A percentile compares a stretch with the other conserved stretches of the same genome.
phyloP scores from a whole-genome alignment of 2,797 vertebrate species.

The Falco novaeseelandiae region DNA sequence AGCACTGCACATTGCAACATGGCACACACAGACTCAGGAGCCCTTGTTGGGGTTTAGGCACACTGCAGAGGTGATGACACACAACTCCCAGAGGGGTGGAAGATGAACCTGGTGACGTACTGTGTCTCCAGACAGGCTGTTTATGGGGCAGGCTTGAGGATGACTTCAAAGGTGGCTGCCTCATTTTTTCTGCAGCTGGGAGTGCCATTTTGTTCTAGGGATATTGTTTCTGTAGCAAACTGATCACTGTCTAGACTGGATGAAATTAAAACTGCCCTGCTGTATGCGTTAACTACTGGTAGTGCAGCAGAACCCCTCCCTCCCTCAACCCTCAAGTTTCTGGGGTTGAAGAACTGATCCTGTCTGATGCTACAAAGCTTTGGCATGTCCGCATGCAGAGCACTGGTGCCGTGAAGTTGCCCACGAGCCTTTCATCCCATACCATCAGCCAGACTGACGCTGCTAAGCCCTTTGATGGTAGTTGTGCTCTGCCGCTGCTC shows the following conservation, averaged over 20 bases:
- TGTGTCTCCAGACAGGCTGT: neutral
- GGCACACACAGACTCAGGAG: conserved; percentile 4
- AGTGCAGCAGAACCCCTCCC: neutral
- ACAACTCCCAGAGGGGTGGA: neutral
- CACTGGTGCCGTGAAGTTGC: neutral
- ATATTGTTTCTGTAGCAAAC: neutral
- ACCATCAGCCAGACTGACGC: neutral
- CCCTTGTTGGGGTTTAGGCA: neutral
- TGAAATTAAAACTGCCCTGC: neutral
- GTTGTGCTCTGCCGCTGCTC: neutral
- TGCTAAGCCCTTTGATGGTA: neutral
- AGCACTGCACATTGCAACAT: neutral
- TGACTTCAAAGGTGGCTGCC: conserved; percentile 10
- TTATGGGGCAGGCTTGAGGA: neutral
- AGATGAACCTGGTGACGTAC: neutral
- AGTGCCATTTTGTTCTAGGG: neutral
- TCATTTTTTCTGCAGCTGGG: neutral
- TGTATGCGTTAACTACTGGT: neutral
- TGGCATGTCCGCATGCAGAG: rapidly evolving
- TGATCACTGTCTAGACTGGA: neutral
- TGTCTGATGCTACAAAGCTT: neutral
- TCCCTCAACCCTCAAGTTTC: neutral
- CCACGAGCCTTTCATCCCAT: rapidly evolving
- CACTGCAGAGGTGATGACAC: conserved; percentile 37
- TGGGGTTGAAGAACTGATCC: neutral